Conservation (phyloP, 2,888 invertebrate genomes). For the Mesodorylaimus sp. region DNA sequence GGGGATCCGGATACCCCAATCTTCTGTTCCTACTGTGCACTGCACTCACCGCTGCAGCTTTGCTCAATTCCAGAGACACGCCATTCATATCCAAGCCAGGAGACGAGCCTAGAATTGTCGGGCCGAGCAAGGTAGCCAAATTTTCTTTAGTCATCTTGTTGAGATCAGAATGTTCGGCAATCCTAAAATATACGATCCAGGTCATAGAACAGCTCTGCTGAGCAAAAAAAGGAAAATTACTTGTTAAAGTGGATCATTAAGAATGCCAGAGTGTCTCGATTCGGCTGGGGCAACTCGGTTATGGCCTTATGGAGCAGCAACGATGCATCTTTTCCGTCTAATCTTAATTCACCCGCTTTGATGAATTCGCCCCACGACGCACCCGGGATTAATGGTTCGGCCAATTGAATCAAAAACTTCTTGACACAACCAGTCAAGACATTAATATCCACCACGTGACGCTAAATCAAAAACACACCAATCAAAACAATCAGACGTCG, state of each 20-base stretch:
- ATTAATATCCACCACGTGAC: slow-evolving; percentile 74
- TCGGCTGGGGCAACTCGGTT: slow-evolving; percentile 66
- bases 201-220: no score
- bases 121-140: slow-evolving; percentile 74
- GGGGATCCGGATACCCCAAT: no score
- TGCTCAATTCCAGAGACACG: not conserved
- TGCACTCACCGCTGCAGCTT: not conserved
- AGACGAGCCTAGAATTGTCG: slow-evolving; percentile 77
- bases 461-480: slow-evolving; percentile 12
- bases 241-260: slow-evolving; percentile 69
- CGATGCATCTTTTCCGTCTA: slow-evolving; percentile 1
- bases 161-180: slow-evolving; percentile 14
- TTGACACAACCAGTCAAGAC: slow-evolving; percentile 81
- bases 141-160: slow-evolving; percentile 80
- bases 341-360: slow-evolving; percentile 41
- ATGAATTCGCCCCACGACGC: slow-evolving; percentile 64
- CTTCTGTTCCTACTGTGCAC: no score
- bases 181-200: slow-evolving; percentile 12
- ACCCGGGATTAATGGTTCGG: slow-evolving; percentile 69
- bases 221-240: no score
- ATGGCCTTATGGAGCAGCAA: slow-evolving; percentile 44
- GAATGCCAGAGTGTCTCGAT: slow-evolving; percentile 82
- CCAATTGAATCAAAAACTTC: slow-evolving; percentile 68
- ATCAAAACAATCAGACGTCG: not conserved
- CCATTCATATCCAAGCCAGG: slow-evolving; percentile 27